Evolutionary conservation across 2,797 vertebrate species (phyloP).

Genomic region (Eospalax fontanierii): DNA sequence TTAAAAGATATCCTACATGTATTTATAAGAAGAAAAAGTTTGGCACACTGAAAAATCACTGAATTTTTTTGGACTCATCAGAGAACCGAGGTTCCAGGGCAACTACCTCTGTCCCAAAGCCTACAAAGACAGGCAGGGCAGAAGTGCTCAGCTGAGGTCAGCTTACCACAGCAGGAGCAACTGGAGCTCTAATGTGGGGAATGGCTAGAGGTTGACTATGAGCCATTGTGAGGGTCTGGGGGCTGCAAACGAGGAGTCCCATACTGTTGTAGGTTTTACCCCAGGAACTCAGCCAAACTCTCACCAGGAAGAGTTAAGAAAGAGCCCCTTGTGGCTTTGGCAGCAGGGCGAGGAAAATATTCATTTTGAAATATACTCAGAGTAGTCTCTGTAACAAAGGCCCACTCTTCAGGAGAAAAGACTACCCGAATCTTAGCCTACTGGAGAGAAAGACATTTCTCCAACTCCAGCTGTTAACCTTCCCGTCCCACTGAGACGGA

Average conservation of each 20-base stretch:
- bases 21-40: constrained; percentile 24
- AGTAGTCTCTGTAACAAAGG: not conserved
- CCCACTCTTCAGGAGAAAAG: not conserved
- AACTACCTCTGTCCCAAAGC: not conserved
- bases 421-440: not conserved
- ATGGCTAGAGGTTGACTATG: not conserved
- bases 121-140: not conserved
- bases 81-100: not conserved
- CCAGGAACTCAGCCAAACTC: not conserved
- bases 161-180: not conserved
- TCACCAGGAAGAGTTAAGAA: not conserved
- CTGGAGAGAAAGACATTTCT: not conserved
- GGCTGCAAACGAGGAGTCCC: not conserved
- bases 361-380: not conserved
- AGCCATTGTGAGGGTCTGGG: not conserved
- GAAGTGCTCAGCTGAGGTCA: not conserved
- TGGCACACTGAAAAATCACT: not conserved
- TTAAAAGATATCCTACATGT: not conserved
- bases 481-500: not conserved
- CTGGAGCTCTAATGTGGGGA: not conserved
- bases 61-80: not conserved
- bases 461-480: not conserved
- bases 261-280: not conserved
- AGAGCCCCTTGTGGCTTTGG: not conserved
- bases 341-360: not conserved